A percentile compares a stretch with the other conserved stretches of the same genome.
These are phyloP conservation scores for Hemaris fuciformis DNA, from an alignment of 2,888 invertebrate species.

Conservation along the genomic window DNA sequence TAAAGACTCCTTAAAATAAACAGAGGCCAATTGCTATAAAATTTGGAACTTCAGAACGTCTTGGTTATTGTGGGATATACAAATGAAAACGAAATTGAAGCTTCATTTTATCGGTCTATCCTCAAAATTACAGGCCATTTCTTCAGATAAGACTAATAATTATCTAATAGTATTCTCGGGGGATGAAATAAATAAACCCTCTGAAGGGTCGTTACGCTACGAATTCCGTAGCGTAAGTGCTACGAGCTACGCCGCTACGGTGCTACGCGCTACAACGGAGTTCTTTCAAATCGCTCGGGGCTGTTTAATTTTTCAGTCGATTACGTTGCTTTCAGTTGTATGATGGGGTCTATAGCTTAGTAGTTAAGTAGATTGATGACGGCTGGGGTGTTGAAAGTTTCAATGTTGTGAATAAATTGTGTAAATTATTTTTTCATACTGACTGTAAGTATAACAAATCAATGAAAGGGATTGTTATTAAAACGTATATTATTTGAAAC, in stretches of 20 bases:
- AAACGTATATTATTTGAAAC: not conserved
- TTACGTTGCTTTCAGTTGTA: slow-evolving; percentile 10
- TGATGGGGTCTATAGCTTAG: slow-evolving; percentile 3
- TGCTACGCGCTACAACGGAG: slow-evolving; percentile 6
- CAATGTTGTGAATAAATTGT: not conserved
- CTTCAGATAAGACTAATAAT: slow-evolving; percentile 9
- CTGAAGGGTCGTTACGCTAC: slow-evolving; percentile 6
- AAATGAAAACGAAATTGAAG: not conserved
- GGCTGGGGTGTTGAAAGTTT: not conserved
- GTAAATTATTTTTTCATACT: not conserved
- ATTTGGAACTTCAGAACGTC: not conserved
- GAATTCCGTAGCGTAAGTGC: slow-evolving; percentile 12
- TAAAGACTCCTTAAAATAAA: not conserved
- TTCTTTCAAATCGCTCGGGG: slow-evolving; percentile 1
- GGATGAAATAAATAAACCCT: slow-evolving; percentile 6
- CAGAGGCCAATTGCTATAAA: not conserved
- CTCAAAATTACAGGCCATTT: not conserved
- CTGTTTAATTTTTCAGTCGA: slow-evolving; percentile 14
- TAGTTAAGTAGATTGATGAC: slow-evolving; percentile 5
- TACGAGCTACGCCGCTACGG: slow-evolving; percentile 12
- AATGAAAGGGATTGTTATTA: not conserved
- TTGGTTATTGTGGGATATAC: too few species aligned
- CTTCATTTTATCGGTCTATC: not conserved
- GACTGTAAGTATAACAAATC: not conserved
- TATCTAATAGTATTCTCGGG: slow-evolving; percentile 3